phyloP scores from a whole-genome alignment of 1,140 invertebrate species.

The Drosophila asahinai region DNA sequence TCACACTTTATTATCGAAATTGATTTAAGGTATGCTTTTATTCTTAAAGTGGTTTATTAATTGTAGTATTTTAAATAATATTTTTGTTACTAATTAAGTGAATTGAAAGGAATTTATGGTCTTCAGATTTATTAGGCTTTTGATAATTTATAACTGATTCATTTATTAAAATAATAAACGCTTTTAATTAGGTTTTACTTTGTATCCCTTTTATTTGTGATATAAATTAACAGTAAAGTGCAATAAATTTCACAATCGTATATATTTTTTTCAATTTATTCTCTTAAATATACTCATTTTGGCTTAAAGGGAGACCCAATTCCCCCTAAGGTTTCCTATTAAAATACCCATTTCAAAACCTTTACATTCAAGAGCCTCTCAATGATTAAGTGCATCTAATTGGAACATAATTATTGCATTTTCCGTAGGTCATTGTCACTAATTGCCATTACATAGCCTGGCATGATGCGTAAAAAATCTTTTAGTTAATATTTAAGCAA shows the following conservation, averaged over 20 bases:
- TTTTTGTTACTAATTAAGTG: neutral
- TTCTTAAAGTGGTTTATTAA: constrained; percentile 2
- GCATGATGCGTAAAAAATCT: constrained; percentile 33
- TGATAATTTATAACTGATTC: neutral
- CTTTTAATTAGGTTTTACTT: neutral
- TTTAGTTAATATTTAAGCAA: constrained; percentile 31
- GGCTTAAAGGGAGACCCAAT: neutral
- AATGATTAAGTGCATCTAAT: constrained; percentile 41
- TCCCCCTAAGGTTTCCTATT: constrained; percentile 5
- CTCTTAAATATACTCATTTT: neutral
- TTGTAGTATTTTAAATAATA: neutral
- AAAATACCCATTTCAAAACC: neutral
- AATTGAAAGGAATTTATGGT: neutral
- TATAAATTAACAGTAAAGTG: too few relatives aligned
- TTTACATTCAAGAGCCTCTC: neutral
- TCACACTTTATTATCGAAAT: constrained; percentile 22
- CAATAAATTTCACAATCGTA: too few relatives aligned
- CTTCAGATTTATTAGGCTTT: neutral
- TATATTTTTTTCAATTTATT: neutral
- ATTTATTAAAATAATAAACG: neutral
- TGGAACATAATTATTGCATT: constrained; percentile 37
- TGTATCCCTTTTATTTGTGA: too few relatives aligned
- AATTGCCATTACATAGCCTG: constrained; percentile 39
- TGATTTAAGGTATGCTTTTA: neutral
- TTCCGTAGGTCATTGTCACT: constrained; percentile 43